Evolutionary conservation across 2,888 invertebrate species (phyloP), one percentile per base, ranked within the genome.

Genomic region (Megastigmus dorsalis): DNA sequence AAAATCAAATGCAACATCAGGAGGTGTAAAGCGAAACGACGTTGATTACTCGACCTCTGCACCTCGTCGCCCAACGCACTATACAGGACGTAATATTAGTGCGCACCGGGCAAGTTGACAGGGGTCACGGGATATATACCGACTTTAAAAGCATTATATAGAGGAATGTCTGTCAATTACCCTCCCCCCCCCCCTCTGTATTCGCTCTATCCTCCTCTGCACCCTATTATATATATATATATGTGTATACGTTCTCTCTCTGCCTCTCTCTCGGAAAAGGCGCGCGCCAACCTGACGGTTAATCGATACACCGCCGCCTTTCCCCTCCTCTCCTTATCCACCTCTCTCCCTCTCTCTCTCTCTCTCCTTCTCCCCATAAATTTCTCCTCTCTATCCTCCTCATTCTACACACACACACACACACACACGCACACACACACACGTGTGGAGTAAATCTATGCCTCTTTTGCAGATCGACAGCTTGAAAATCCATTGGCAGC

Each of bases 251-350:
- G 20, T 45, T 23, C 15, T 13, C 36, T 67, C 33, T 26, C 41
- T 26, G 10, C 10, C 36, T 13, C 52, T 41, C 63, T 36, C 36
- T 57, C 60, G 36, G 68, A 72, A 67, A 55, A 73, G 68, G 55
- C 52, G 50, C 69, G 69, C 67, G 57, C 82, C 78, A 75, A 76
- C 77, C 73, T 79, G 87, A 86, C 87, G 85, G 85, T 83, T 86
- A 87, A 87, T 87, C 87, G 82, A 87, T 87, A 86, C 83, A 79
- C 81, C 36, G 65, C 26, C 38, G 60, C 78, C 82, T 82, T 10
- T 6, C 63, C 15, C 60, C 23, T 13, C 26, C 43, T 9, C n/a
- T n/a, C n/a, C n/a, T n/a, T n/a, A n/a, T n/a, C n/a, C 2, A 6
- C 57, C 6, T 45, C 30, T 5, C 15, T 20, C 18, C 45, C 43